Evolutionary conservation across 2,888 invertebrate species (phyloP), one percentile per base, ranked within the genome.

Genomic region (Drepanosiphum platanoidis): DNA sequence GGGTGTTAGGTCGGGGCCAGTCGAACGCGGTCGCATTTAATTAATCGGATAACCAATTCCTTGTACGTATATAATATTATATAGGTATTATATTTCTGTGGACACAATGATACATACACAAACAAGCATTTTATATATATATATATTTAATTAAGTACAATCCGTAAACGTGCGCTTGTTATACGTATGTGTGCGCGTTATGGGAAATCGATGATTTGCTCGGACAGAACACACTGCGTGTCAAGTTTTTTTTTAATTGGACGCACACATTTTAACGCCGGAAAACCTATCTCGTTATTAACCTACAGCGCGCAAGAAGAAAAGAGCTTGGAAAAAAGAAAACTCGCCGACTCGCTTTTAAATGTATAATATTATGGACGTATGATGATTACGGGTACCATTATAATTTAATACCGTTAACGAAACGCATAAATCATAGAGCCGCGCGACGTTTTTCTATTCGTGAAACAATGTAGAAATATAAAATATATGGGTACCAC

Each of bases 371-470:
- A n/a, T n/a, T n/a, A 5, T 34, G n/a, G 5, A 27, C 61, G 5
- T 52, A 58, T 58, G n/a, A n/a, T n/a, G n/a, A 75, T 13, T 22
- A 74, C 32, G 46, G 8, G 15, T 30, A 46, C 9, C 0, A 11
- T 3, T 30, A 27, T 27, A 30, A 8, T 7, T 15, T 32, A 3
- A 7, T 34, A 15, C 22, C 5, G 18, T 4, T 15, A 32, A 36
- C 61, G 77, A 77, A 77, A 61, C 30, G 22, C 30, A 61, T 77
- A 77, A 77, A 78, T 78, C 78, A 64, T 39, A 5, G 64, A 64
- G 11, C 34, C 42, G 9, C 22, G 18, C 4, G 9, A 58, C 30
- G 64, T 15, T n/a, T 32, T 58, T 36, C 58, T 27, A 32, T n/a
- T n/a, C n/a, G 42, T 64, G 64, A 64, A 64, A 78, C 78, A 78